Evolutionary conservation across 2,113 vertebrate genomes (phyloP).

Genomic region (Corvus cornix): DNA sequence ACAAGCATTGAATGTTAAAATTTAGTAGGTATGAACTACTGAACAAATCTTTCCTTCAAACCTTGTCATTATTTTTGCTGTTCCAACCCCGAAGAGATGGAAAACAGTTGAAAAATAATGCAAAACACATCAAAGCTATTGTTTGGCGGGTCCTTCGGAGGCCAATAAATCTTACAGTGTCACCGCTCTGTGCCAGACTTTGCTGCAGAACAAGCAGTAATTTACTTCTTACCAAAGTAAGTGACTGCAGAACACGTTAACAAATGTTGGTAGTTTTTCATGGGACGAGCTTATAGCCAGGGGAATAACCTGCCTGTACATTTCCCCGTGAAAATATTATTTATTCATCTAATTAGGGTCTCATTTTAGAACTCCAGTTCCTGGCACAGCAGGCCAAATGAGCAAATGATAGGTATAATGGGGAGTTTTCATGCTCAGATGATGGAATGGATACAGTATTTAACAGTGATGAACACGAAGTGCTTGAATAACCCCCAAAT

Average conservation of each 20-base stretch:
- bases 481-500: background rate
- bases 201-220: background rate
- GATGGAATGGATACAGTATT: background rate
- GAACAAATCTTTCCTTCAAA: constrained; percentile 65
- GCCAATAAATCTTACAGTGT: background rate
- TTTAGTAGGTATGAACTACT: constrained; percentile 64
- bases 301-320: background rate
- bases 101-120: constrained; percentile 8
- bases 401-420: background rate
- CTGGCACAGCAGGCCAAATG: background rate
- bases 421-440: background rate
- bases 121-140: constrained; percentile 19
- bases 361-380: background rate
- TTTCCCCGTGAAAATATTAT: background rate
- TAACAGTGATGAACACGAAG: background rate
- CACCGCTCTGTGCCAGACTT: background rate
- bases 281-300: background rate
- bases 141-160: background rate
- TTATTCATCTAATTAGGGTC: background rate
- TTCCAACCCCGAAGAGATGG: constrained; percentile 2
- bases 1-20: constrained; percentile 79
- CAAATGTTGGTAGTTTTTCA: background rate
- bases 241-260: background rate
- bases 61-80: constrained; percentile 47
- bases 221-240: constrained; percentile 1